Evolutionary conservation across 2,113 vertebrate species (phyloP), one percentile per base, ranked within the genome.

Genomic region (Apaloderma vittatum): DNA sequence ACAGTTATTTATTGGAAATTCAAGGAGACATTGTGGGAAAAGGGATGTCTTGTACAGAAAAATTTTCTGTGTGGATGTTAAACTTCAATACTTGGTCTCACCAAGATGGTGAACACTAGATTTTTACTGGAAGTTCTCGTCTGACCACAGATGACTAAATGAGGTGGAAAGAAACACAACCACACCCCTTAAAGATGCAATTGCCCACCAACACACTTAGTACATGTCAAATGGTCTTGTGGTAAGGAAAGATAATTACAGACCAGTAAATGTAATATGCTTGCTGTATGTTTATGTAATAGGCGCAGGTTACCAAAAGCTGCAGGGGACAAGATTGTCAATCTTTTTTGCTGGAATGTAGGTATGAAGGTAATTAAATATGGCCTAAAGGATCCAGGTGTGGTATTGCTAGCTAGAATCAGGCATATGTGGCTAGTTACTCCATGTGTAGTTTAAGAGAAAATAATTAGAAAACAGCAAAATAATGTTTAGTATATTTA

Each of bases 71-170:
- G 5, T 45, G 49, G 61, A 48, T 11, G 0, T 43, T 71, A 48
- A 20, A 5, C 32, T 59, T 65, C 0, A 1, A 4, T 6, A 9
- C 18, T 48, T 36, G 12, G 5, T 32, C 6, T 29, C 11, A 18
- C 6, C 30, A 49, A 49, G 3, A 8, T 58, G 46, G 6, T 36
- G n/a, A 62, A 65, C 23, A 54, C 73, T 40, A 40, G n/a, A 84
- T 51, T 84, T 58, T 6, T 37, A 11, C 11, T 70, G 34, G 34
- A 82, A 59, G 51, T 46, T 18, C 24, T 85, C 1, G 0, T 62
- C 26, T 27, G 61, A 71, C 36, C 7, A 40, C 14, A 40, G 37
- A 40, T 40, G 23, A 52, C 40, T 83, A 80, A 94, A 80, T 24
- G 45, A 91, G 26, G 43, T 52, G 88, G 58, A 48, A 90, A 55